Conservation (phyloP, 2,797 vertebrate genomes). For the Atherinosoma microstoma region DNA sequence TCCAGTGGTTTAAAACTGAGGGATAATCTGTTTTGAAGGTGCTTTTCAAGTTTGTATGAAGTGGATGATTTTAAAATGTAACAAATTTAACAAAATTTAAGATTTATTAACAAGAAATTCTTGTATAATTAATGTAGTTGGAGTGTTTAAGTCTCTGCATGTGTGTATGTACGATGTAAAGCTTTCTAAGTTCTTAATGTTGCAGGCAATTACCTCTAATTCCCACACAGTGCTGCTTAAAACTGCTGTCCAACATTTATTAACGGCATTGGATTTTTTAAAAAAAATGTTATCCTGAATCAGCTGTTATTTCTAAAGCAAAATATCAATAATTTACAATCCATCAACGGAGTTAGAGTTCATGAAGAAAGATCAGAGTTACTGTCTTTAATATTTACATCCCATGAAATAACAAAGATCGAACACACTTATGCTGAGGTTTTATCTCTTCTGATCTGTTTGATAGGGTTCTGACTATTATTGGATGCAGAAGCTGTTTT, state of each 20-base stretch:
- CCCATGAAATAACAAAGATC: conserved; percentile 39
- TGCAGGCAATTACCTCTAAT: conserved; percentile 28
- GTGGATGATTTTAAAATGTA: too few relatives aligned
- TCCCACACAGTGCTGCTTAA: conserved; percentile 5
- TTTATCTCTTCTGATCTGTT: conserved; percentile 23
- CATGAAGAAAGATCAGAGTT: conserved; percentile 28
- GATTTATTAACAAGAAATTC: not conserved
- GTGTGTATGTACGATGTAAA: conserved; percentile 32
- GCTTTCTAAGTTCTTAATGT: conserved; percentile 24
- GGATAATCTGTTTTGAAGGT: not conserved
- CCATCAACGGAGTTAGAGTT: conserved; percentile 21
- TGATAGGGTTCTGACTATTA: conserved; percentile 3
- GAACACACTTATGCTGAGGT: conserved; percentile 24
- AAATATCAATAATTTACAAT: conserved; percentile 58
- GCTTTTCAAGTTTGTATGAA: not conserved
- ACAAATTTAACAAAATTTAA: too few relatives aligned
- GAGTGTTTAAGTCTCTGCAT: not conserved
- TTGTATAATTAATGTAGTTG: not conserved
- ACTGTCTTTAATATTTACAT: conserved; percentile 46
- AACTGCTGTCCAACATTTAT: conserved; percentile 28
- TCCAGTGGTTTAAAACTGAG: not conserved
- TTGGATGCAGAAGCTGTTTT: conserved; percentile 2
- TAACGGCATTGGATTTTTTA: conserved; percentile 17
- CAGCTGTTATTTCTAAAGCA: conserved; percentile 51
- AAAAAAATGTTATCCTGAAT: conserved; percentile 39